phyloP scores from a whole-genome alignment of 2,797 vertebrate species.

The Alcedo quadribrachys region DNA sequence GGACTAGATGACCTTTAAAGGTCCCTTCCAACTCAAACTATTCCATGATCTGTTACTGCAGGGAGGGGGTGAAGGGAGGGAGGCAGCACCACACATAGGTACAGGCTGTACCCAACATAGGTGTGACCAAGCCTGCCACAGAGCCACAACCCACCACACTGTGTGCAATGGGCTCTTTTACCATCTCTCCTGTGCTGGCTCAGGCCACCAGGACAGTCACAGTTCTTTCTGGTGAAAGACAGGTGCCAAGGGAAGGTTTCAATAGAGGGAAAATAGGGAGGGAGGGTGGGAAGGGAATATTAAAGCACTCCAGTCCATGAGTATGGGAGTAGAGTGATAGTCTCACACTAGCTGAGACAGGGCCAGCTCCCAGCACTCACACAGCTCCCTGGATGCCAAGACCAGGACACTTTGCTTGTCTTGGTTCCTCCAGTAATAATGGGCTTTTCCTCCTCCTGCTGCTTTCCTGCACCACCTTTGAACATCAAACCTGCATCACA shows the following conservation, averaged over 20 bases:
- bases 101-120: neutral
- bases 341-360: neutral
- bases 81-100: neutral
- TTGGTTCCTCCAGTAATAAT: neutral
- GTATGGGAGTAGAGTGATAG: accelerated
- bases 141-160: neutral
- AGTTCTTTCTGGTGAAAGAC: neutral
- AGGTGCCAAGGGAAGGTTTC: neutral
- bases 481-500: neutral
- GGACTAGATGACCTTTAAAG: neutral
- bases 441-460: neutral
- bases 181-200: neutral
- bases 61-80: neutral
- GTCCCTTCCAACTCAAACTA: neutral
- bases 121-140: neutral
- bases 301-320: neutral
- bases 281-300: neutral
- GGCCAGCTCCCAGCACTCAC: neutral
- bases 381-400: neutral
- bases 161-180: accelerated
- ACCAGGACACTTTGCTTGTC: neutral
- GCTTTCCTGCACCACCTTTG: neutral
- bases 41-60: neutral
- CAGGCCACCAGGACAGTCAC: neutral
- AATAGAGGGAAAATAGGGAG: no score